Evolutionary conservation across 2,888 invertebrate genomes (phyloP), one percentile per base, ranked within the genome.

Genomic region (Eupithecia subumbrata): DNA sequence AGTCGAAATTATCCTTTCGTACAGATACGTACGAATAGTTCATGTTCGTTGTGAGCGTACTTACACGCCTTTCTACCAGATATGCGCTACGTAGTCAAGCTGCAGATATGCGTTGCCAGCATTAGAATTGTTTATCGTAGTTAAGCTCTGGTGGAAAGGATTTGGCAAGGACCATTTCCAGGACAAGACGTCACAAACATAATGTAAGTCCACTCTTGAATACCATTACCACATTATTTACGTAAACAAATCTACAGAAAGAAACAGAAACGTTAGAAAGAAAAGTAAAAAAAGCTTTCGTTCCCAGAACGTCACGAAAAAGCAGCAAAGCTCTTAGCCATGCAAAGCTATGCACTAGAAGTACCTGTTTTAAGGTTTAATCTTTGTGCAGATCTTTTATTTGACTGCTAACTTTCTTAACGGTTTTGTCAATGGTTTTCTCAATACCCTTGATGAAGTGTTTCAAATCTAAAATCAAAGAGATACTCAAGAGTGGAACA

Each of bases 341-440:
- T 88, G 90, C 89, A 85, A 88, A 90, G 88, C 88, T 83, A 79
- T 79, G 72, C 71, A 81, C 79, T 74, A 77, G 82, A 80, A 80
- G 78, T 87, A 87, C 87, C 85, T 86, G 85, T 72, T 72, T 84
- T 82, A 77, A 81, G 71, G 80, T 78, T 83, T 88, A 89, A 82
- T 90, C 88, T 81, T 83, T 86, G 80, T 90, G 91, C 56, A 90
- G 85, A 56, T 91, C 88, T 85, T 91, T 90, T 74, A 93, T 76
- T 67, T 82, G 86, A 86, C 92, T 89, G 83, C 81, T 86, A 80
- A 94, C 85, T 34, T 84, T 87, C 82, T 89, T 90, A 76, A 91
- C 72, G 2, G 92, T 92, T 84, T 92, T 92, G 83, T 93, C 90
- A 75, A 92, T 84, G 25, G 88, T 80, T 79, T 91, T 90, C 86